Conservation (phyloP, 2,888 invertebrate species). For the Philhelius pedissequus region DNA sequence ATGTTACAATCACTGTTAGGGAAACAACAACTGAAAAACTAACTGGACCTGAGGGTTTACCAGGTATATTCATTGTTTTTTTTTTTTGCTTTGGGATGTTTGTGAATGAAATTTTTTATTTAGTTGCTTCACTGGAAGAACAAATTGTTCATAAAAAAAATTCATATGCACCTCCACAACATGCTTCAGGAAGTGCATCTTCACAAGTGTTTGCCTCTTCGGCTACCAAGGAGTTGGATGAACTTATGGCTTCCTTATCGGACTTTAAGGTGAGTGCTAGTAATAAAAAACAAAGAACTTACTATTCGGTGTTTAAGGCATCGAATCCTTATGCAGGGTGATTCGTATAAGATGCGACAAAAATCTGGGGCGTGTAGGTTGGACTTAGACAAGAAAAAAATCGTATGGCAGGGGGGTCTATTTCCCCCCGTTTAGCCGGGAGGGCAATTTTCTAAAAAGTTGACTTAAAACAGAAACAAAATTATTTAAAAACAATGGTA, state of each 20-base stretch:
- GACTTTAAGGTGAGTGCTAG: constrained; percentile 90
- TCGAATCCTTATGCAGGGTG: too few relatives aligned
- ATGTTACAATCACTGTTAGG: constrained; percentile 82
- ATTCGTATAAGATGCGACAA: too few relatives aligned
- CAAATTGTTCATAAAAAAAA: constrained; percentile 76
- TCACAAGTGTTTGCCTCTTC: constrained; percentile 83
- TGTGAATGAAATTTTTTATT: constrained; percentile 18
- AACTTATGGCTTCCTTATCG: constrained; percentile 96
- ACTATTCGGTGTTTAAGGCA: too few relatives aligned
- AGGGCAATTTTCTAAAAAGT: too few relatives aligned
- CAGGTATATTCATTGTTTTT: constrained; percentile 71
- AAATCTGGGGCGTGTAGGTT: too few relatives aligned
- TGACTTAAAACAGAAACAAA: too few relatives aligned
- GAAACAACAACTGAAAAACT: constrained; percentile 82
- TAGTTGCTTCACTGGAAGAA: constrained; percentile 76
- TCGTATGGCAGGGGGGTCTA: too few relatives aligned
- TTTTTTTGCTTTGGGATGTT: neutral
- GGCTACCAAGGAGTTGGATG: constrained; percentile 96
- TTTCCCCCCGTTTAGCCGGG: too few relatives aligned
- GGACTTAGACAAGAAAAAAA: too few relatives aligned
- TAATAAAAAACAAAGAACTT: too few relatives aligned
- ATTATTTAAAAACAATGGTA: too few relatives aligned
- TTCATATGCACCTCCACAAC: constrained; percentile 72
- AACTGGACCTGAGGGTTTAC: constrained; percentile 74
- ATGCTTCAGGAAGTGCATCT: constrained; percentile 10